phyloP scores from a whole-genome alignment of 2,888 invertebrate species.

The Toxonevra muliebris region DNA sequence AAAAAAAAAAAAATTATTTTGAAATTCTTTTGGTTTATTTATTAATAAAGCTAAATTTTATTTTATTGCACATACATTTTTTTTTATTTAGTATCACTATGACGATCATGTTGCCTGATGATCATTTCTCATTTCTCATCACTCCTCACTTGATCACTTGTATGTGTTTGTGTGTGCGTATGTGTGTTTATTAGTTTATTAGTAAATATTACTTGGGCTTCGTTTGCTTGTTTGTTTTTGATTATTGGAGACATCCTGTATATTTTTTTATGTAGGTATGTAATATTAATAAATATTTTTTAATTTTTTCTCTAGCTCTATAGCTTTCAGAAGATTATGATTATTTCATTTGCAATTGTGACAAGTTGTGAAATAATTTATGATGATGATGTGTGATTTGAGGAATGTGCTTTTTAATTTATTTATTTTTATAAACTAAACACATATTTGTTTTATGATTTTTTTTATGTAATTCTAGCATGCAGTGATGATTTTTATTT shows the following conservation, averaged over 20 bases:
- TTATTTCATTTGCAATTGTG: constrained; percentile 26
- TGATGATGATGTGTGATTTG: constrained; percentile 33
- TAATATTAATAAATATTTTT: too few species aligned
- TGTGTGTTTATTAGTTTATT: too few species aligned
- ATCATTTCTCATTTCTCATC: neutral
- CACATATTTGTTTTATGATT: too few species aligned
- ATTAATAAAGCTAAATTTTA: constrained; percentile 26
- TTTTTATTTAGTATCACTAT: neutral
- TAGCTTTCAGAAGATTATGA: constrained; percentile 6
- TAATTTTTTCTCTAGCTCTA: too few species aligned
- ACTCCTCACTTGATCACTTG: neutral
- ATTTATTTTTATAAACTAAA: too few species aligned
- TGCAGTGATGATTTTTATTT: too few species aligned
- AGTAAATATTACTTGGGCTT: too few species aligned
- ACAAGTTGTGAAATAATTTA: constrained; percentile 29
- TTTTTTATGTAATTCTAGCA: too few species aligned
- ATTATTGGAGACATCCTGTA: constrained; percentile 47
- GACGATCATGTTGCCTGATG: neutral
- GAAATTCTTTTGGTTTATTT: constrained; percentile 8
- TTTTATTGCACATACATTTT: constrained; percentile 1
- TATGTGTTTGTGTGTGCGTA: too few species aligned
- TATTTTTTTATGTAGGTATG: neutral
- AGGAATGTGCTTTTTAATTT: constrained; percentile 22
- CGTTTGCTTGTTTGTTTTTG: constrained; percentile 18
- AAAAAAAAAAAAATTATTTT: neutral